These are phyloP conservation scores for Homarus gammarus DNA, from an alignment of 2,888 invertebrate species.

Conservation along the genomic window DNA sequence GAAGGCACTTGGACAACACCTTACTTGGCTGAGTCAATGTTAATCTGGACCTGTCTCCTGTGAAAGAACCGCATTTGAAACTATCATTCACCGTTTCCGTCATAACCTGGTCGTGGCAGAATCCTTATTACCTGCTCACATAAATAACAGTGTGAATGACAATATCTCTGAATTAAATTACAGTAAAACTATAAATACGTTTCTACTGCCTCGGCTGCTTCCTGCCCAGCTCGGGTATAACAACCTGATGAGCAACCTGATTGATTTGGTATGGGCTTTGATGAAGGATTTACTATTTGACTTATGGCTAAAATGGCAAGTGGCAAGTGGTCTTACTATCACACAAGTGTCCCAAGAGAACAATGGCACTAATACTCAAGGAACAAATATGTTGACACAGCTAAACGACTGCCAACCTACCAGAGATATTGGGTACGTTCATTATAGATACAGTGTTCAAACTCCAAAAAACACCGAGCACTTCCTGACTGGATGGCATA, in stretches of 20 bases:
- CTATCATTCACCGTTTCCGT: conserved; percentile 32
- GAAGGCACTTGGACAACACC: conserved; percentile 73
- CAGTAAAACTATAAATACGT: conserved; percentile 4
- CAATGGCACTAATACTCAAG: conserved; percentile 2
- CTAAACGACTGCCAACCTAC: conserved; percentile 1
- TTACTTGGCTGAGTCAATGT: conserved; percentile 51
- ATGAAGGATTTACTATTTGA: conserved; percentile 67
- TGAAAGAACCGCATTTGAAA: conserved; percentile 17
- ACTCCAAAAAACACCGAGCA: conserved; percentile 25
- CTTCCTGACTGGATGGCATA: conserved; percentile 18
- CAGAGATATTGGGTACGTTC: conserved; percentile 61
- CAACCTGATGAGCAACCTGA: conserved; percentile 74
- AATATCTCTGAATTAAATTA: not conserved
- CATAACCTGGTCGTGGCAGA: conserved; percentile 32
- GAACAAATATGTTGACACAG: conserved; percentile 12
- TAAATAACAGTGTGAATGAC: not conserved
- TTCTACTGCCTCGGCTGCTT: conserved; percentile 39
- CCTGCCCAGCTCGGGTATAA: conserved; percentile 72
- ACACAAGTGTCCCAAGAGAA: not conserved
- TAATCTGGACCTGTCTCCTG: conserved; percentile 28
- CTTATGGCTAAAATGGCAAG: conserved; percentile 61
- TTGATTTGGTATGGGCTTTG: conserved; percentile 74
- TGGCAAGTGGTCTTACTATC: conserved; percentile 17
- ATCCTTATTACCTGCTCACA: conserved; percentile 10
- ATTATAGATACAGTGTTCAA: conserved; percentile 10